A percentile compares a stretch with the other conserved stretches of the same genome.
These are phyloP conservation scores for Lathronympha strigana DNA, from an alignment of 2,888 invertebrate genomes.

Conservation along the genomic window DNA sequence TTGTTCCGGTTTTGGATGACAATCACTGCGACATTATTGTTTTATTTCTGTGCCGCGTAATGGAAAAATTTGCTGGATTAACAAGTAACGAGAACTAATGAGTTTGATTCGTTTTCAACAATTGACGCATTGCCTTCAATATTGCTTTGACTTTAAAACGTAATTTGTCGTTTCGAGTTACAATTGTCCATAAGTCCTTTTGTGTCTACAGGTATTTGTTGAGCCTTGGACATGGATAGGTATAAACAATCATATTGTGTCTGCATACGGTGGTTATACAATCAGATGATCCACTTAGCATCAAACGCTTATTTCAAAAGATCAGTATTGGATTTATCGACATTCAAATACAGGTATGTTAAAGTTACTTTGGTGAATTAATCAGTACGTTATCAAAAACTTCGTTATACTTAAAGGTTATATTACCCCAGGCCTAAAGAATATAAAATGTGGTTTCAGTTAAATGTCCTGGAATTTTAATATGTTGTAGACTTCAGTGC, in stretches of 20 bases:
- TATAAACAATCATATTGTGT: conserved; percentile 32
- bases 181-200: background rate
- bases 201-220: background rate
- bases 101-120: conserved; percentile 12
- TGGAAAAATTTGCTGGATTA: conserved; percentile 54
- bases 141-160: background rate
- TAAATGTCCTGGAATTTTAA: too few species aligned
- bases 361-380: background rate
- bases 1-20: conserved; percentile 57
- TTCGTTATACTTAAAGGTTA: background rate
- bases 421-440: too few species aligned
- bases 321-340: background rate
- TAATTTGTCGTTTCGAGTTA: conserved; percentile 1
- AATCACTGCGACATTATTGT: conserved; percentile 49
- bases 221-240: conserved; percentile 21
- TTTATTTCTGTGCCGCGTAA: conserved; percentile 33
- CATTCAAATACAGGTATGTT: background rate
- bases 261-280: conserved; percentile 25
- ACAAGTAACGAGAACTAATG: conserved; percentile 47
- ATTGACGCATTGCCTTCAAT: conserved; percentile 25
- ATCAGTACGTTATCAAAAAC: background rate
- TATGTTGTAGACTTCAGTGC: too few species aligned
- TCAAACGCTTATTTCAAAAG: conserved; percentile 27
- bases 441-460: too few species aligned
- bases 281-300: conserved; percentile 32